Percentiles rank a stretch among this genome's conserved stretches.
These are phyloP conservation scores for Illadopsis cleaveri DNA, from an alignment of 2,113 vertebrate species.

Conservation along the genomic window DNA sequence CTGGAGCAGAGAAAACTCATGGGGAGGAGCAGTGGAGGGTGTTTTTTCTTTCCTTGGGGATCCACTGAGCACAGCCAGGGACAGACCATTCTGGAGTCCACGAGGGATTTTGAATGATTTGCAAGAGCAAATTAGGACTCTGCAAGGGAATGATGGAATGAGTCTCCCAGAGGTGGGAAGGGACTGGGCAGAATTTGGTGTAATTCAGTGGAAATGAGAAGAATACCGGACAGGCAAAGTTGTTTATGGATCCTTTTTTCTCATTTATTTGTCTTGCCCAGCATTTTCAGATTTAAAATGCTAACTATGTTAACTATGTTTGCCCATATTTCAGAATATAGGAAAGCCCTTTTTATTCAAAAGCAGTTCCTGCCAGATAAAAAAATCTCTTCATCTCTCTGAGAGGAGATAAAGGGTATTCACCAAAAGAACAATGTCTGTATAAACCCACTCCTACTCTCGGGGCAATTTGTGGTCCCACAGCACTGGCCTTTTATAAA, in stretches of 20 bases:
- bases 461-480: background rate
- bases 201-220: background rate
- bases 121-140: background rate
- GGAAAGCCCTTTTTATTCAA: background rate
- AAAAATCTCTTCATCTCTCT: background rate
- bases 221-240: background rate
- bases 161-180: background rate
- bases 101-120: rapidly evolving
- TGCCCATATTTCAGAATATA: background rate
- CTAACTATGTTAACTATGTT: background rate
- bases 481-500: background rate
- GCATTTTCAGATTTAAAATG: background rate
- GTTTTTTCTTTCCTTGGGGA: background rate
- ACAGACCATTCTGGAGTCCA: background rate
- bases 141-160: background rate
- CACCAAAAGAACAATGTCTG: background rate
- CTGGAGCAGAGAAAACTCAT: background rate
- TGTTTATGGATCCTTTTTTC: background rate
- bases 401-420: background rate
- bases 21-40: background rate
- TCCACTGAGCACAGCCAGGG: background rate
- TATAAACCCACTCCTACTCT: background rate
- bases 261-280: background rate
- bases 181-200: background rate
- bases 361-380: background rate